A percentile compares a stretch with the other conserved stretches of the same genome.
phyloP scores from a whole-genome alignment of 2,797 vertebrate species.

The Myiothlypis coronata region DNA sequence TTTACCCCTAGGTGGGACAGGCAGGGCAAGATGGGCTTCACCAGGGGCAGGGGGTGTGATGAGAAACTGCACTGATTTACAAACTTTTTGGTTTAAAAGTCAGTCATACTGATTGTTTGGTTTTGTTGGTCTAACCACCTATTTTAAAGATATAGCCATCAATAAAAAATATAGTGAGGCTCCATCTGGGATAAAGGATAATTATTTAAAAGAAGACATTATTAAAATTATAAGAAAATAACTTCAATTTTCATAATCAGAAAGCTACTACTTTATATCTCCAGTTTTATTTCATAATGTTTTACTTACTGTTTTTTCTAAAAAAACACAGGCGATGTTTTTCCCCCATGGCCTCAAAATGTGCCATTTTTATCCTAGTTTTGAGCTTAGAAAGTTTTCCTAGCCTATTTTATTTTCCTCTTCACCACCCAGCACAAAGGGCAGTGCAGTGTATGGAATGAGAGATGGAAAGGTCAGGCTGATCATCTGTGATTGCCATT shows the following conservation, averaged over 20 bases:
- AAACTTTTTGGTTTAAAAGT: background rate
- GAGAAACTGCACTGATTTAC: background rate
- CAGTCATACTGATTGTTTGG: background rate
- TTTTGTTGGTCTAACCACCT: background rate
- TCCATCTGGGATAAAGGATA: background rate
- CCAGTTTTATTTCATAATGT: background rate
- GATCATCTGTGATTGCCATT: background rate
- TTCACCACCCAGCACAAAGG: background rate
- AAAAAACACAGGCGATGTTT: background rate
- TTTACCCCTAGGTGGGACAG: background rate
- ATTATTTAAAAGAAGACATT: background rate
- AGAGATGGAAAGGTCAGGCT: conserved; percentile 1
- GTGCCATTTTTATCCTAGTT: background rate
- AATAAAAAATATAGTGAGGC: background rate
- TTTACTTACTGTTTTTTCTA: background rate
- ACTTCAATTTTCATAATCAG: background rate
- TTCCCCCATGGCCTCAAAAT: background rate
- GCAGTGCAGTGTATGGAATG: background rate
- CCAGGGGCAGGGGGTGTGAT: background rate
- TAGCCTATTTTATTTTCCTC: conserved; percentile 18
- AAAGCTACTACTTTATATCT: background rate
- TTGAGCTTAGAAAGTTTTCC: background rate
- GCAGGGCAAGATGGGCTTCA: background rate
- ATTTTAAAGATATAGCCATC: background rate
- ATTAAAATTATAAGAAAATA: background rate